These are phyloP conservation scores for Caenorhabditis afra DNA, from an alignment of 2,888 invertebrate genomes.

Conservation along the genomic window DNA sequence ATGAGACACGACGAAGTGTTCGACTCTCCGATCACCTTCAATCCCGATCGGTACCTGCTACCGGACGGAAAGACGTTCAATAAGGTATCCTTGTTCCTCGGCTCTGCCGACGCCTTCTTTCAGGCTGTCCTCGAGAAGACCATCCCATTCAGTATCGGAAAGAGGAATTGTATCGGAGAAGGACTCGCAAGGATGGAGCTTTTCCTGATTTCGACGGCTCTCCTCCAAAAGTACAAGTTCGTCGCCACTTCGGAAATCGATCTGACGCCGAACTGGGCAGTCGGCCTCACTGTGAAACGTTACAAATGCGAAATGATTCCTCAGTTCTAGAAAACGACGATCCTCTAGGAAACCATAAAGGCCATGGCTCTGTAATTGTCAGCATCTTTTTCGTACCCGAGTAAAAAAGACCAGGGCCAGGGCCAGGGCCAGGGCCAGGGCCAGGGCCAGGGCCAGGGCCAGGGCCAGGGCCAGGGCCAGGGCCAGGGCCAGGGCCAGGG, in stretches of 20 bases:
- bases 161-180: constrained; percentile 68
- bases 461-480: no score
- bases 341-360: no score
- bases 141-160: constrained; percentile 68
- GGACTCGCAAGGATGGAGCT: constrained; percentile 68
- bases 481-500: no score
- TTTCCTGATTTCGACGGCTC: constrained; percentile 56
- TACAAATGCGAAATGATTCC: constrained; percentile 35
- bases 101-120: constrained; percentile 3
- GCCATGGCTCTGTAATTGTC: no score
- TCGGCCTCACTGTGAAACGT: constrained; percentile 45
- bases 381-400: no score
- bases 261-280: constrained; percentile 42
- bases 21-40: constrained; percentile 56
- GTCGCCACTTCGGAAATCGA: constrained; percentile 34
- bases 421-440: no score
- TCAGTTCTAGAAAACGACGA: no score
- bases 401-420: no score
- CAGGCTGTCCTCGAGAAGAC: constrained; percentile 62
- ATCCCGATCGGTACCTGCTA: constrained; percentile 66
- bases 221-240: constrained; percentile 59
- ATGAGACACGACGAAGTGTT: constrained; percentile 58
- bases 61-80: constrained; percentile 62
- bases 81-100: constrained; percentile 21
- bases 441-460: no score